phyloP scores from a whole-genome alignment of 2,888 invertebrate species.

The Eupithecia abbreviata region DNA sequence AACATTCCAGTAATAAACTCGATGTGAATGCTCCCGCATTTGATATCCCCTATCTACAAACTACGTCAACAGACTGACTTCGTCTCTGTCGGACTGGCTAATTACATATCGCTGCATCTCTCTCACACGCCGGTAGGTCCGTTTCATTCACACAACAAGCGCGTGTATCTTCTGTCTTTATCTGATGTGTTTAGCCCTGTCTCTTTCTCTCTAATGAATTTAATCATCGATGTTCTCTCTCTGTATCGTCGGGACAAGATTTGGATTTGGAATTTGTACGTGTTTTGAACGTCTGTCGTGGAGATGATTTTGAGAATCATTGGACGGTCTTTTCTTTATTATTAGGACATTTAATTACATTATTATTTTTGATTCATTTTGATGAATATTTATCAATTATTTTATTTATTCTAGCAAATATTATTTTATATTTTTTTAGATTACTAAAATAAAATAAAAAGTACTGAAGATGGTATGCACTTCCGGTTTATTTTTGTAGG shows the following conservation, averaged over 20 bases:
- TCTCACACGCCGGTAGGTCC: slow-evolving; percentile 55
- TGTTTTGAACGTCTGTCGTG: slow-evolving; percentile 11
- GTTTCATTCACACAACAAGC: slow-evolving; percentile 44
- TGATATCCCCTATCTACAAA: slow-evolving; percentile 82
- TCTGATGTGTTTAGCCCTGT: slow-evolving; percentile 41
- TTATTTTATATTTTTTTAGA: neutral
- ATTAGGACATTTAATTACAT: too few species aligned
- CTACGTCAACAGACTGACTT: slow-evolving; percentile 78
- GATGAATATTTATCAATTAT: neutral
- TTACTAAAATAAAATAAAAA: neutral
- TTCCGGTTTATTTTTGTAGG: neutral
- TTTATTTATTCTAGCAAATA: too few species aligned
- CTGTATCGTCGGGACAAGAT: slow-evolving; percentile 67
- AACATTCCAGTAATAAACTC: slow-evolving; percentile 61
- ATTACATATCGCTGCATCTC: slow-evolving; percentile 50
- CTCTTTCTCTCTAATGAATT: slow-evolving; percentile 77
- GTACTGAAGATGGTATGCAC: neutral
- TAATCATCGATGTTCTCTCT: slow-evolving; percentile 80
- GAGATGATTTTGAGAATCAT: slow-evolving; percentile 2
- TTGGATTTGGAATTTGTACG: slow-evolving; percentile 14
- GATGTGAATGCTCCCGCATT: slow-evolving; percentile 66
- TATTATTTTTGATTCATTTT: neutral
- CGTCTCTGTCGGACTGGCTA: slow-evolving; percentile 59
- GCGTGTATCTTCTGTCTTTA: slow-evolving; percentile 46
- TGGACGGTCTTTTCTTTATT: neutral